These are phyloP conservation scores for Chrysolina americana DNA, from an alignment of 2,888 invertebrate genomes.

Conservation along the genomic window DNA sequence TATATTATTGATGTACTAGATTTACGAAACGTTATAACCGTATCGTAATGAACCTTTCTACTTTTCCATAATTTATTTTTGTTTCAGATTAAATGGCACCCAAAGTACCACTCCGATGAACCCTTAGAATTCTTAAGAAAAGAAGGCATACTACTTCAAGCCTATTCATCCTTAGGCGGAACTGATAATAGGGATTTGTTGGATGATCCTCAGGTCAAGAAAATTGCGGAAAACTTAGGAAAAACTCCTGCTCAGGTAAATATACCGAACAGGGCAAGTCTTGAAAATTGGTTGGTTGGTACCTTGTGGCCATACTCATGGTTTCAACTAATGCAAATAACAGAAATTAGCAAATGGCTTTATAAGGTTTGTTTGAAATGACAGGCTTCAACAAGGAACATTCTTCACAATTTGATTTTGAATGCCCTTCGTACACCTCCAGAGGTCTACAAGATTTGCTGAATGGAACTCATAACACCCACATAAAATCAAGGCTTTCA, in stretches of 20 bases:
- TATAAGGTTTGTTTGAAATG: too few species aligned
- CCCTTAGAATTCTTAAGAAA: constrained; percentile 76
- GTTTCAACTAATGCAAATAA: too few species aligned
- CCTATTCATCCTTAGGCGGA: constrained; percentile 84
- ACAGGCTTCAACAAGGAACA: too few species aligned
- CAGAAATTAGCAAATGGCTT: too few species aligned
- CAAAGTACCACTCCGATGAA: constrained; percentile 77
- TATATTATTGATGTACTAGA: too few species aligned
- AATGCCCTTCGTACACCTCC: too few species aligned
- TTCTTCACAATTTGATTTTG: too few species aligned
- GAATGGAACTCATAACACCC: too few species aligned
- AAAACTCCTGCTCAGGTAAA: constrained; percentile 75
- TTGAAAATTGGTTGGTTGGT: neutral
- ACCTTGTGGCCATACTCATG: neutral
- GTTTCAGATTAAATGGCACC: constrained; percentile 84
- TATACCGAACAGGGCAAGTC: neutral
- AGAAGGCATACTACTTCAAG: constrained; percentile 81
- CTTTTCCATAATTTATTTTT: neutral
- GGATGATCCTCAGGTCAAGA: constrained; percentile 73
- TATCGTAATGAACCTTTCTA: too few species aligned
- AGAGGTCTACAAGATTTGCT: too few species aligned
- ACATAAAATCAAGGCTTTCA: too few species aligned
- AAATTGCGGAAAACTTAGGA: constrained; percentile 74
- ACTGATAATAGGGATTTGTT: constrained; percentile 72
- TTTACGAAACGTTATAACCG: too few species aligned